Evolutionary conservation across 2,888 invertebrate genomes (phyloP).

Genomic region (Plutella xylostella): DNA sequence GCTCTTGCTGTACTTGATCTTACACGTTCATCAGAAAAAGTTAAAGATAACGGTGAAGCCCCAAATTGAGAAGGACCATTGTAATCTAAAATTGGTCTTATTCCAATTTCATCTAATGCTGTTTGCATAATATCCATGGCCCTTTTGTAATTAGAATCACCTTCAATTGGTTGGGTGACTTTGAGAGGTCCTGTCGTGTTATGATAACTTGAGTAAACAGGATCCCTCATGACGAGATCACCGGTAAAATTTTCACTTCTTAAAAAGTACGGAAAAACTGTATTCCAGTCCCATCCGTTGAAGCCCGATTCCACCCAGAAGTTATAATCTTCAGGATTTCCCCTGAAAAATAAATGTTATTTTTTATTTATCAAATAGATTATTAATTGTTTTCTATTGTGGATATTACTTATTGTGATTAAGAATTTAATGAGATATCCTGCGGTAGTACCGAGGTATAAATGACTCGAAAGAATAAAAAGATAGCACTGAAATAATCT

Average conservation of each 20-base stretch:
- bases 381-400: no score
- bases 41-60: background rate
- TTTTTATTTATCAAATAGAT: no score
- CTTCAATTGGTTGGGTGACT: background rate
- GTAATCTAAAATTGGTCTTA: background rate
- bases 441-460: no score
- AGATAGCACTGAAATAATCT: no score
- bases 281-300: slow-evolving; percentile 2
- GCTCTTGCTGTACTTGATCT: slow-evolving; percentile 2
- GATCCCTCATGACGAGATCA: background rate
- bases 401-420: no score
- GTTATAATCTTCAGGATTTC: slow-evolving; percentile 4
- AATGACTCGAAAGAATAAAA: no score
- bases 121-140: background rate
- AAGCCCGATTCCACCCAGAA: background rate
- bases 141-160: background rate
- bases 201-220: background rate
- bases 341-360: slow-evolving; percentile 5
- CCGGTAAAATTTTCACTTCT: background rate
- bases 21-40: background rate
- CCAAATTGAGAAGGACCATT: slow-evolving; percentile 6
- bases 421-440: no score
- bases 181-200: background rate
- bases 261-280: background rate
- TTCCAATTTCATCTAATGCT: background rate